Base-by-base conservation (phyloP, 2,113 vertebrate genomes). In the Sisor rabdophorus region DNA sequence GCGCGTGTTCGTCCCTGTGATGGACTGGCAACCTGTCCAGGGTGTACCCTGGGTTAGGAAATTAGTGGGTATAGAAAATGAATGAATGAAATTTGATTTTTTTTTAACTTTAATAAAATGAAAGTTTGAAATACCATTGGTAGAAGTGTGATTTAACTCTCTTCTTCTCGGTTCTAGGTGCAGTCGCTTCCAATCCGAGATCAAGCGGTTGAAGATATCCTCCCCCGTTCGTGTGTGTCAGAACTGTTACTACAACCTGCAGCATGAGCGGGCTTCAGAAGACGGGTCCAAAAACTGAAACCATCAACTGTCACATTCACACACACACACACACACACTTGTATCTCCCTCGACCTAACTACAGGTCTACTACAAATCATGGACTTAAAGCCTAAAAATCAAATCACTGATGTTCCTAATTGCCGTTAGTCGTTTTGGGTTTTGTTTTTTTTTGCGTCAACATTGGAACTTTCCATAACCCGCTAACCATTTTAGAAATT, bases 171-270 rank as follows among this genome's bases (percentile, higher is more conserved):
- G 36, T 2, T 73, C 1, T 86, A 99, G 97, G 88, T 99, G 97
- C 91, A 99, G 97, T 79, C 93, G 97, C 32, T 99, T 98, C 90
- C 97, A 99, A 58, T 98, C 96, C 0, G 97, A 99, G 92, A 99
- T 99, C 89, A 98, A 95, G 30, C 89, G 97, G 11, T 91, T 99
- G 89, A 99, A 99, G 91, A 98, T 99, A 79, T 98, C 97, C 0
- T 99, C 97, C 0, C 97, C 97, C 0, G 97, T 99, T 74, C 91
- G 97, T 1, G 97, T 99, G 58, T 99, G 97, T 91, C 97, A 99
- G 91, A 98, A 97, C 94, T 99, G 97, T 90, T 96, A 94, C 82
- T 98, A 95, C 87, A 99, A 98, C 89, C 91, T 99, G 63, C 97
- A 99, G 81, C 96, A 98, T 0, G 97, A 98, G 85, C 91, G 93